A percentile compares a stretch with the other conserved stretches of the same genome.
Conservation (phyloP, 2,888 invertebrate genomes). For the Epinotia brunnichana region DNA sequence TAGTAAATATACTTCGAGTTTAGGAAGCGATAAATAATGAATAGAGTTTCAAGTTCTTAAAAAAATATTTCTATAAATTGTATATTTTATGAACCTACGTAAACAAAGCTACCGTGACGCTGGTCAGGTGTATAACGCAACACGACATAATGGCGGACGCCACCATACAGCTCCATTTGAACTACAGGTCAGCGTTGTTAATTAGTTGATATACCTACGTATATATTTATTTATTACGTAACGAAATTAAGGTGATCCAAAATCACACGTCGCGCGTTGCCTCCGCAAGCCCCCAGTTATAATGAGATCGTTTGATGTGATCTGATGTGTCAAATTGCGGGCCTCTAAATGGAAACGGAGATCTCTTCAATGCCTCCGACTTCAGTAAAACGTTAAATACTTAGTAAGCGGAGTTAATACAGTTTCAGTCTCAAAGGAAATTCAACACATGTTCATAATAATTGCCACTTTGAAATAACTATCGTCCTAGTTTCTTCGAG, state of each 20-base stretch:
- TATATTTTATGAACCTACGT: background rate
- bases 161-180: background rate
- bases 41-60: no score
- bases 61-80: no score
- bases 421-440: slow-evolving; percentile 50
- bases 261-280: slow-evolving; percentile 46
- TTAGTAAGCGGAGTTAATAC: slow-evolving; percentile 47
- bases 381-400: slow-evolving; percentile 39
- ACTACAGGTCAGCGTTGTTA: slow-evolving; percentile 1
- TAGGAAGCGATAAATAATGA: no score
- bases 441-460: slow-evolving; percentile 46
- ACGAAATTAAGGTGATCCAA: slow-evolving; percentile 47
- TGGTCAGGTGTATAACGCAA: slow-evolving; percentile 4
- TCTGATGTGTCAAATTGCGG: slow-evolving; percentile 69
- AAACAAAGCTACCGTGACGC: slow-evolving; percentile 3
- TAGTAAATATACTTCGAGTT: no score
- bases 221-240: slow-evolving; percentile 33
- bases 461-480: slow-evolving; percentile 39
- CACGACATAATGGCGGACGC: background rate
- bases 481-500: slow-evolving; percentile 23
- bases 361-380: slow-evolving; percentile 39
- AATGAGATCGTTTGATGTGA: slow-evolving; percentile 70
- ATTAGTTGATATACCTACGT: slow-evolving; percentile 16
- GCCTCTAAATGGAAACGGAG: slow-evolving; percentile 53
- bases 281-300: slow-evolving; percentile 47